phyloP scores from a whole-genome alignment of 2,113 vertebrate species.

The Melanocharis versteri region DNA sequence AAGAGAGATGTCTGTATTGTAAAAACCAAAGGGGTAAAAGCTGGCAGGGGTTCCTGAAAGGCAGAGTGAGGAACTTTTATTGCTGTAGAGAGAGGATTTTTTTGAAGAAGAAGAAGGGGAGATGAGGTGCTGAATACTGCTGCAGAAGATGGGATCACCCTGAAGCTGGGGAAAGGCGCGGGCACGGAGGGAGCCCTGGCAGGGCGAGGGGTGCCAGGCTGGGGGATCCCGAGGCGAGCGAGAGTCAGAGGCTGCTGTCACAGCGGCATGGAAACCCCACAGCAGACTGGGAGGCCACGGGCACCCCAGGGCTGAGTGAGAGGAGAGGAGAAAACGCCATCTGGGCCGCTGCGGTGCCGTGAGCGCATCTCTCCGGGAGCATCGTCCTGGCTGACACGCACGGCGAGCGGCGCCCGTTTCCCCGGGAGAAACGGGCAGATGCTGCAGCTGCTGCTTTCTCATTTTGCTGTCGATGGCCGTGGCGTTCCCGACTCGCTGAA shows the following conservation, averaged over 20 bases:
- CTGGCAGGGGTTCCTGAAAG: neutral
- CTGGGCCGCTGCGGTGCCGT: neutral
- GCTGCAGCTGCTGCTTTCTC: constrained; percentile 4
- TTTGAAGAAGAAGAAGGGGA: neutral
- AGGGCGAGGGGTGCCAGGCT: neutral
- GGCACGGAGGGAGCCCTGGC: fast-evolving
- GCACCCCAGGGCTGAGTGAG: neutral
- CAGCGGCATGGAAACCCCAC: neutral
- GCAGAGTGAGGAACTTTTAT: neutral
- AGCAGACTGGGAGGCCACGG: neutral
- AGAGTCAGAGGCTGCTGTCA: neutral
- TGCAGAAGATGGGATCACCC: neutral
- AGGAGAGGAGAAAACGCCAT: neutral
- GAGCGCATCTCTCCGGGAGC: neutral
- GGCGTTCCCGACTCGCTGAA: neutral
- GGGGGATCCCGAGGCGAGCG: fast-evolving
- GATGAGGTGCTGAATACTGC: neutral
- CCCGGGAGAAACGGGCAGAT: neutral
- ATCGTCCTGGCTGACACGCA: neutral
- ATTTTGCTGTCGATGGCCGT: neutral
- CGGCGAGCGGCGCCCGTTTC: neutral
- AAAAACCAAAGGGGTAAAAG: neutral
- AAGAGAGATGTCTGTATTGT: neutral
- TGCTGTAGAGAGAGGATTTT: neutral
- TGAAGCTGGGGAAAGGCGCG: neutral